Percentiles rank a stretch among this genome's conserved stretches.
Conservation (phyloP, 2,113 vertebrate genomes). For the Coptodon rendalli region DNA sequence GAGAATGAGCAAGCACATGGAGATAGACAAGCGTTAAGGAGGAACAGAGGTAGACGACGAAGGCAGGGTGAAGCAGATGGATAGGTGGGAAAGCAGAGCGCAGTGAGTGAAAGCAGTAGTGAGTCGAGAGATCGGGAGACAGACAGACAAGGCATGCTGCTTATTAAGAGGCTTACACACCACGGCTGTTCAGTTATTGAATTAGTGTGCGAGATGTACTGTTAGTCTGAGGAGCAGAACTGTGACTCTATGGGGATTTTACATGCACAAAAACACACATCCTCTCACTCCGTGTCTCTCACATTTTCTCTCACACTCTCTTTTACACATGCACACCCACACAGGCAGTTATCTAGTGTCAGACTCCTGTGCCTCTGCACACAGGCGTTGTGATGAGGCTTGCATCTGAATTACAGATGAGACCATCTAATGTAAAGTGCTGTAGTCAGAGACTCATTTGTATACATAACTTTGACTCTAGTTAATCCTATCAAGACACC, state of each 20-base stretch:
- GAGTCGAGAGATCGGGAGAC: background rate
- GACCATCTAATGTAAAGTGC: background rate
- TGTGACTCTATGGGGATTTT: background rate
- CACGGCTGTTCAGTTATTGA: constrained; percentile 1
- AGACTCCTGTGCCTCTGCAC: background rate
- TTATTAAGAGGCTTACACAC: constrained; percentile 16
- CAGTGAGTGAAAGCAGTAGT: background rate
- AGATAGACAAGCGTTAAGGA: background rate
- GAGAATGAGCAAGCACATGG: background rate
- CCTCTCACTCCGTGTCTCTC: background rate
- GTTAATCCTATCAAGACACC: background rate
- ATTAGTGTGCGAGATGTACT: background rate
- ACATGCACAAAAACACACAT: background rate
- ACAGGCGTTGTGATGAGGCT: constrained; percentile 3
- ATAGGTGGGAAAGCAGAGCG: background rate
- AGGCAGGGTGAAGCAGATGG: background rate
- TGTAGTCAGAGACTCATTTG: background rate
- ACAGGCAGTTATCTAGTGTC: constrained; percentile 3
- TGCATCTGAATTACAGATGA: constrained; percentile 39
- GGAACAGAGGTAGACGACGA: background rate
- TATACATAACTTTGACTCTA: background rate
- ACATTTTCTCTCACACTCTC: constrained; percentile 6
- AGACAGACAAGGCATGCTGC: background rate
- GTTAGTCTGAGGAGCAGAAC: background rate
- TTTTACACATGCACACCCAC: background rate